These are phyloP conservation scores for Erpobdella octoculata DNA, from an alignment of 2,888 invertebrate species.

Conservation along the genomic window DNA sequence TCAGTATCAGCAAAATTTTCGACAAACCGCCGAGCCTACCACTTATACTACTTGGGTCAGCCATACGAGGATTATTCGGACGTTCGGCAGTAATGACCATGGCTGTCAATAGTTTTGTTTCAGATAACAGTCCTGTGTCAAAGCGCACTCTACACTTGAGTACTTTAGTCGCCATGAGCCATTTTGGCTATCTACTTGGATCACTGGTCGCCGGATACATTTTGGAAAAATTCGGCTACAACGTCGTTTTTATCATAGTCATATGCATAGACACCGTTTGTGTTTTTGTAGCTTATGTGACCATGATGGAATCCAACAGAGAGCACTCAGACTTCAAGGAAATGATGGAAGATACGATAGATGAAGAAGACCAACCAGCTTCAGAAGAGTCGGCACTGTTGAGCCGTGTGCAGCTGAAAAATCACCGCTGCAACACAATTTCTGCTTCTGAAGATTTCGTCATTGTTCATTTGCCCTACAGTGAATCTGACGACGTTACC, in stretches of 20 bases:
- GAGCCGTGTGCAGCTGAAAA: no score
- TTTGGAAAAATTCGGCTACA: conserved; percentile 41
- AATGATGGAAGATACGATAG: not conserved
- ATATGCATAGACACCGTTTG: conserved; percentile 42
- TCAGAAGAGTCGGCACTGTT: no score
- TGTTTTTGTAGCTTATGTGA: conserved; percentile 42
- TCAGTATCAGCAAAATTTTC: conserved; percentile 35
- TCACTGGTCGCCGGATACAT: conserved; percentile 43
- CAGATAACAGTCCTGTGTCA: conserved; percentile 45
- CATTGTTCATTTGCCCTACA: no score
- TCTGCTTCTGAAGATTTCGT: conserved; percentile 29
- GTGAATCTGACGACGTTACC: not conserved
- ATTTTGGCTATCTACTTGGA: conserved; percentile 48
- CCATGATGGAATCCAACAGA: conserved; percentile 36
- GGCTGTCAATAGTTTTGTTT: conserved; percentile 51
- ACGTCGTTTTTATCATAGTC: conserved; percentile 42
- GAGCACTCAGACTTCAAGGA: not conserved
- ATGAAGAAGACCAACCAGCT: not conserved
- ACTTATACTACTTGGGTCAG: conserved; percentile 45
- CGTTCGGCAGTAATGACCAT: conserved; percentile 51
- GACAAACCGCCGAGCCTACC: conserved; percentile 35
- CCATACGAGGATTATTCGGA: conserved; percentile 47
- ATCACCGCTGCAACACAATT: not conserved
- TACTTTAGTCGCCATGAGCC: conserved; percentile 48
- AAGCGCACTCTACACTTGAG: conserved; percentile 46